These are phyloP conservation scores for Noctua comes DNA, from an alignment of 2,888 invertebrate genomes.

Conservation along the genomic window DNA sequence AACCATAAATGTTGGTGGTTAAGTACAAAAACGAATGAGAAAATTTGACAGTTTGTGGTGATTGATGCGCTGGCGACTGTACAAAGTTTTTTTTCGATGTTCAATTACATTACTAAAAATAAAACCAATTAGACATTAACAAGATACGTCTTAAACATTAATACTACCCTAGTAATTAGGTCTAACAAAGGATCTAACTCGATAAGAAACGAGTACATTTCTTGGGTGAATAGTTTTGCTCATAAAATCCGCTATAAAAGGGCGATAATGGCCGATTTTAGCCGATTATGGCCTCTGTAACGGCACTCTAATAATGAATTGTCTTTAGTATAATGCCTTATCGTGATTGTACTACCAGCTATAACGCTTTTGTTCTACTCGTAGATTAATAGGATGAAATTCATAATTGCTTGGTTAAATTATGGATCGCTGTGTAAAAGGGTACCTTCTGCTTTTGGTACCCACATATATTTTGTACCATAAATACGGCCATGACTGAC, in stretches of 20 bases:
- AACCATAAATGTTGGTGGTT: no score
- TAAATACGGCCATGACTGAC: neutral
- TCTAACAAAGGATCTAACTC: slow-evolving; percentile 79
- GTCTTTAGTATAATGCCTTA: slow-evolving; percentile 88
- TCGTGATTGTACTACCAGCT: slow-evolving; percentile 81
- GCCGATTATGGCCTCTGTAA: slow-evolving; percentile 88
- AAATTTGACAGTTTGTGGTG: no score
- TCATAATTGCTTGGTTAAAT: slow-evolving; percentile 70
- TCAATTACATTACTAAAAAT: neutral
- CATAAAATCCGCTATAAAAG: slow-evolving; percentile 90
- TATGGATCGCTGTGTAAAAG: slow-evolving; percentile 53
- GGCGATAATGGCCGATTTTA: slow-evolving; percentile 90
- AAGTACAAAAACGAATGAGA: no score
- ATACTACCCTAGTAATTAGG: slow-evolving; percentile 77
- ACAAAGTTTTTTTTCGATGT: neutral
- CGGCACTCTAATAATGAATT: slow-evolving; percentile 90
- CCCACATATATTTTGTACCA: neutral
- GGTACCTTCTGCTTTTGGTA: slow-evolving; percentile 5
- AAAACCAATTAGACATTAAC: slow-evolving; percentile 6
- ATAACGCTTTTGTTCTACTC: slow-evolving; percentile 79
- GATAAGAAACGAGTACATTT: slow-evolving; percentile 85
- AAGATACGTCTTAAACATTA: slow-evolving; percentile 32
- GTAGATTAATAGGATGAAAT: slow-evolving; percentile 74
- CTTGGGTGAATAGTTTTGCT: slow-evolving; percentile 89
- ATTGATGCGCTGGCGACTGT: no score